Percentiles rank a stretch among this genome's conserved stretches.
These are phyloP conservation scores for Chauna torquata DNA, from an alignment of 2,113 vertebrate species.

Conservation along the genomic window DNA sequence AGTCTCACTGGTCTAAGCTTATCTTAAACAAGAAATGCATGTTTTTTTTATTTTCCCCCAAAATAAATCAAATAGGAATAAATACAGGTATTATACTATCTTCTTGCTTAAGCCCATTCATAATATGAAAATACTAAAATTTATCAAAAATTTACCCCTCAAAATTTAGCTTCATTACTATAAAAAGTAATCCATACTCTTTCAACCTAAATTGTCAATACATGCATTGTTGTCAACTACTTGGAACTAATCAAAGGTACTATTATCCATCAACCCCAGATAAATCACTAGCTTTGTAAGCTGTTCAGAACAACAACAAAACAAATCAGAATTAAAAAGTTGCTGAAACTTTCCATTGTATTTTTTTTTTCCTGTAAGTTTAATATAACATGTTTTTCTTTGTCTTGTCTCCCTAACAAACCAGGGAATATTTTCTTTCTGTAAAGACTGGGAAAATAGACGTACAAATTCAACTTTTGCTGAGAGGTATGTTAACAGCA, in stretches of 20 bases:
- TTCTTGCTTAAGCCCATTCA: neutral
- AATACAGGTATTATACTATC: neutral
- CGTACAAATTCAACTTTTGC: neutral
- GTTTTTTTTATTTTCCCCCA: neutral
- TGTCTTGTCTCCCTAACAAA: neutral
- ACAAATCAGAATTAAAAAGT: neutral
- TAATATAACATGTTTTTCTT: neutral
- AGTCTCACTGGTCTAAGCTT: neutral
- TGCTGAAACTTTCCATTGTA: neutral
- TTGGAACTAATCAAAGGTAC: neutral
- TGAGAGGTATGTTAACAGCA: neutral
- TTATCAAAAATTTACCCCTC: neutral
- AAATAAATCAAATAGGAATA: neutral
- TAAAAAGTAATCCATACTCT: neutral
- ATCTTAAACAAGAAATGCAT: neutral
- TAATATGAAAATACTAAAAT: neutral
- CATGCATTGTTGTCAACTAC: neutral
- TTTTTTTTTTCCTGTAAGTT: neutral
- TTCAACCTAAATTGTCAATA: neutral
- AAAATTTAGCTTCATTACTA: neutral
- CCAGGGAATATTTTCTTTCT: neutral
- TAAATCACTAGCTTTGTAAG: neutral
- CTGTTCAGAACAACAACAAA: neutral
- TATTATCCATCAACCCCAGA: neutral
- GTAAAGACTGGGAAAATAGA: neutral